Evolutionary conservation across 2,888 invertebrate species (phyloP).

Genomic region (Orthosia gracilis): DNA sequence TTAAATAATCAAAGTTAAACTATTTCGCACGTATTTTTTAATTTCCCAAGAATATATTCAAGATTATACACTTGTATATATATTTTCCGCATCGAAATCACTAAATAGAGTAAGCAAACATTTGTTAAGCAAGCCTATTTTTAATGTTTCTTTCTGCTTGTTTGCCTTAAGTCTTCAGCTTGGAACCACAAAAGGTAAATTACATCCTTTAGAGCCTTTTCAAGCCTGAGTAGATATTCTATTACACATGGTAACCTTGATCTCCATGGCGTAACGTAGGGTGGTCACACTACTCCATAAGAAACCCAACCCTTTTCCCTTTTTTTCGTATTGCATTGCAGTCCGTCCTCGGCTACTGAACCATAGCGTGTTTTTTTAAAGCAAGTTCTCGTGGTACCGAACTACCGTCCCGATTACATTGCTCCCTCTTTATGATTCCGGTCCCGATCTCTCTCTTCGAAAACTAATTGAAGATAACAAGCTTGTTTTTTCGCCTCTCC

Average conservation of each 20-base stretch:
- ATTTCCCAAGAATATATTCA: too few relatives aligned
- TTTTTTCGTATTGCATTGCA: constrained; percentile 65
- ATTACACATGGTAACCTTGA: constrained; percentile 53
- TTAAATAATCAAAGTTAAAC: too few relatives aligned
- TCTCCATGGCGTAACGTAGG: constrained; percentile 63
- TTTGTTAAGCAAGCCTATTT: not conserved
- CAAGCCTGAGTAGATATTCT: constrained; percentile 31
- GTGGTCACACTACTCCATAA: constrained; percentile 67
- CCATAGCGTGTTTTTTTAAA: constrained; percentile 78
- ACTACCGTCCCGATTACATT: constrained; percentile 74
- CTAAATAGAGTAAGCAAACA: too few relatives aligned
- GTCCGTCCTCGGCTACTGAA: constrained; percentile 66
- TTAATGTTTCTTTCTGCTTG: not conserved
- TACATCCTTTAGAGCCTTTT: not conserved
- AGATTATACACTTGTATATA: not conserved
- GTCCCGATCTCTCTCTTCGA: constrained; percentile 80
- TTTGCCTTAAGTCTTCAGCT: not conserved
- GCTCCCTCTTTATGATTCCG: constrained; percentile 82
- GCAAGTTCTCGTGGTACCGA: constrained; percentile 76
- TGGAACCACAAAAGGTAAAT: constrained; percentile 14
- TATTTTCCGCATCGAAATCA: not conserved
- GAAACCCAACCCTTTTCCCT: constrained; percentile 75
- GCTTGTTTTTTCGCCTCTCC: constrained; percentile 83
- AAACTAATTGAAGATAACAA: constrained; percentile 89
- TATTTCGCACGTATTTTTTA: too few relatives aligned